phyloP scores from a whole-genome alignment of 2,888 invertebrate species.

The Tortricodes alternella region DNA sequence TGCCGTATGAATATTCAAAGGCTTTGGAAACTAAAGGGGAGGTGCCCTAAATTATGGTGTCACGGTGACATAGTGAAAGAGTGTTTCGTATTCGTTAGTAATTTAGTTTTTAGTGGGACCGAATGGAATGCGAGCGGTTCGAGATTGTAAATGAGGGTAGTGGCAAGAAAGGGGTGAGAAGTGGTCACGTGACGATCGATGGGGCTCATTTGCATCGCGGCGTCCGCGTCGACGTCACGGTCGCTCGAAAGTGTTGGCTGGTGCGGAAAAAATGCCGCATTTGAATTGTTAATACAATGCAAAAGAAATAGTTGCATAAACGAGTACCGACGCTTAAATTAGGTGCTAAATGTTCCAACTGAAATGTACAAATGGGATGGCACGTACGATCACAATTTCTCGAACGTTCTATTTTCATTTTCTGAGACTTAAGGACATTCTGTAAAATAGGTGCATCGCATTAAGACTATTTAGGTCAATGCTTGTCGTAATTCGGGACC shows the following conservation, averaged over 20 bases:
- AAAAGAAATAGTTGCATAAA: constrained; percentile 77
- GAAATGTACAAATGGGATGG: constrained; percentile 55
- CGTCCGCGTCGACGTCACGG: constrained; percentile 75
- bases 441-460: constrained; percentile 22
- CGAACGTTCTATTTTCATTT: constrained; percentile 27
- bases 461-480: constrained; percentile 26
- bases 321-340: constrained; percentile 63
- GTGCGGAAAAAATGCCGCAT: constrained; percentile 71
- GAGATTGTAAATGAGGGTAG: constrained; percentile 80
- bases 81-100: constrained; percentile 45
- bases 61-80: constrained; percentile 78
- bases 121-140: constrained; percentile 41
- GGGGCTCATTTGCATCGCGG: constrained; percentile 79
- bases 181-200: constrained; percentile 70
- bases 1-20: constrained; percentile 81
- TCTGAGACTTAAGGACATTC: constrained; percentile 13
- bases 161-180: constrained; percentile 79
- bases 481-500: constrained; percentile 21
- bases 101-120: constrained; percentile 24
- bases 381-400: constrained; percentile 21
- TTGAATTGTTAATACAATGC: constrained; percentile 76
- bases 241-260: constrained; percentile 76
- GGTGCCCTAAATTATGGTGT: constrained; percentile 80
- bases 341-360: constrained; percentile 62
- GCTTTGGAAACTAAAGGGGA: constrained; percentile 74